phyloP scores from a whole-genome alignment of 2,797 vertebrate species.

The Sebastolobus alascanus region DNA sequence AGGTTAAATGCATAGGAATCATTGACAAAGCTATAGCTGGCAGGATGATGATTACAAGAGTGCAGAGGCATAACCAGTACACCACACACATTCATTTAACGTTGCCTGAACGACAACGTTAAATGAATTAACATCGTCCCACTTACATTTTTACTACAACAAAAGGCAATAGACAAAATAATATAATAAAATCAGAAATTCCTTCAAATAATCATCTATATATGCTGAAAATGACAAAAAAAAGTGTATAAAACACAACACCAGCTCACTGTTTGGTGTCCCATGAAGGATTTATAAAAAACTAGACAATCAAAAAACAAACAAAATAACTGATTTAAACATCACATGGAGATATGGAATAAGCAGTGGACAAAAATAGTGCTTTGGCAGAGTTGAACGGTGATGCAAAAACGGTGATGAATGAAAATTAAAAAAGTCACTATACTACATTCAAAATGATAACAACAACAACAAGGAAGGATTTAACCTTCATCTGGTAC shows the following conservation, averaged over 20 bases:
- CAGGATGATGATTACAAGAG: constrained; percentile 46
- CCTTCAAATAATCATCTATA: constrained; percentile 24
- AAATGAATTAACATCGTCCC: constrained; percentile 18
- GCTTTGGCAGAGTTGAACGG: constrained; percentile 38
- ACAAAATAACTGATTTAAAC: constrained; percentile 26
- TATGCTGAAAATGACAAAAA: constrained; percentile 8
- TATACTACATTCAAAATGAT: constrained; percentile 30
- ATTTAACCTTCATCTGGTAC: constrained; percentile 44
- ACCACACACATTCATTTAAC: constrained; percentile 45
- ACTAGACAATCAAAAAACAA: constrained; percentile 14
- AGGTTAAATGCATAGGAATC: constrained; percentile 55
- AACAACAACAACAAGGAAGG: background rate
- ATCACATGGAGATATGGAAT: constrained; percentile 11
- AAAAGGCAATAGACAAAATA: constrained; percentile 24
- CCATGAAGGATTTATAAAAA: constrained; percentile 6
- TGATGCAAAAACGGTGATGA: constrained; percentile 14
- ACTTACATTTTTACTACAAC: constrained; percentile 29
- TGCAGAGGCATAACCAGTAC: constrained; percentile 66
- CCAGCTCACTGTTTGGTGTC: constrained; percentile 20
- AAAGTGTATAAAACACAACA: constrained; percentile 20
- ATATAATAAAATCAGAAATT: constrained; percentile 8
- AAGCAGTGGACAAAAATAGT: background rate
- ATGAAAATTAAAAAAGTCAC: constrained; percentile 9
- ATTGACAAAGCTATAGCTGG: constrained; percentile 33
- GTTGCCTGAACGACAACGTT: constrained; percentile 16